Conservation (phyloP, 2,888 invertebrate species). For the Calliphora vomitoria region DNA sequence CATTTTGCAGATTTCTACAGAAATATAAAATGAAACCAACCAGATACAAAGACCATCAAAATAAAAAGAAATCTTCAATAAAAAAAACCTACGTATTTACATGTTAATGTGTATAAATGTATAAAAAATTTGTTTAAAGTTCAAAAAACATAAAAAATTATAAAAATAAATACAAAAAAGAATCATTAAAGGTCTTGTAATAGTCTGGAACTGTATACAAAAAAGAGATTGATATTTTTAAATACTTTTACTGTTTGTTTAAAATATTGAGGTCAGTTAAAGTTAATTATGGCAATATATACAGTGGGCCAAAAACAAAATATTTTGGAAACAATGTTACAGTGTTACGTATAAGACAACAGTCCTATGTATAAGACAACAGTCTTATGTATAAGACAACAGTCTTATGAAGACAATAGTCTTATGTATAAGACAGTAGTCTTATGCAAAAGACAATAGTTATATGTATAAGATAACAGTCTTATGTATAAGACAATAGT, state of each 20-base stretch:
- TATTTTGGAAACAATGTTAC: too few species aligned
- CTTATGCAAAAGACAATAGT: too few species aligned
- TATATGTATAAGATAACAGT: too few species aligned
- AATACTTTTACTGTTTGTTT: background rate
- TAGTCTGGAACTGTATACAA: background rate
- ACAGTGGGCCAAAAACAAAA: too few species aligned
- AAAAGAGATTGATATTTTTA: background rate
- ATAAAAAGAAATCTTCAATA: background rate
- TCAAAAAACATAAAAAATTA: background rate
- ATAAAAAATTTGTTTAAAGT: background rate
- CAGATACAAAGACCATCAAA: background rate
- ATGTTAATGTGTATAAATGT: background rate
- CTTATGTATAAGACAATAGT: too few species aligned
- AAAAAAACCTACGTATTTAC: background rate
- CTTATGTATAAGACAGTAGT: too few species aligned
- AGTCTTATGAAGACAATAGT: background rate
- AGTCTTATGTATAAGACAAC: too few species aligned
- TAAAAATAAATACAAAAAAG: conserved; percentile 1
- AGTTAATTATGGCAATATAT: too few species aligned
- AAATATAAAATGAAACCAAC: background rate
- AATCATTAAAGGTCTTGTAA: conserved; percentile 3
- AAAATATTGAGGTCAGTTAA: background rate
- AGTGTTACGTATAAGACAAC: too few species aligned
- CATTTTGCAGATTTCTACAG: background rate
- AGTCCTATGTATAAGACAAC: too few species aligned